phyloP scores from a whole-genome alignment of 2,888 invertebrate genomes.

The Diloba caeruleocephala region DNA sequence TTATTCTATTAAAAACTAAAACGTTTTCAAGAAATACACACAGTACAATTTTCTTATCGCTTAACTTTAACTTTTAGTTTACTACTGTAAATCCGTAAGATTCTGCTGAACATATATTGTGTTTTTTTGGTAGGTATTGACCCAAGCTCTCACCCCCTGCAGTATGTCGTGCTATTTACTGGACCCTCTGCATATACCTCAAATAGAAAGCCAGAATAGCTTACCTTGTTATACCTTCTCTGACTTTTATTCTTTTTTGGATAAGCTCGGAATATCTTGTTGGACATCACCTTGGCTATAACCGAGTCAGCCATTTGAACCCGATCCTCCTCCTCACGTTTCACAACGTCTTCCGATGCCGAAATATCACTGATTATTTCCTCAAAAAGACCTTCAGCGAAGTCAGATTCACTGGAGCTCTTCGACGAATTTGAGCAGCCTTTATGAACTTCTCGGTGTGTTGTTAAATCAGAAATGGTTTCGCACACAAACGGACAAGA shows the following conservation, averaged over 20 bases:
- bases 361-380: slow-evolving; percentile 58
- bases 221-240: slow-evolving; percentile 72
- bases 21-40: too few relatives aligned
- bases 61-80: too few relatives aligned
- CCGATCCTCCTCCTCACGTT: slow-evolving; percentile 19
- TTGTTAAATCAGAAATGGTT: slow-evolving; percentile 54
- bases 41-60: too few relatives aligned
- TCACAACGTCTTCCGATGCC: slow-evolving; percentile 30
- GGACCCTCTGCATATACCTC: too few relatives aligned
- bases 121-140: too few relatives aligned
- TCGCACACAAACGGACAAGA: slow-evolving; percentile 63
- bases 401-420: slow-evolving; percentile 54
- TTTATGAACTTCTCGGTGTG: slow-evolving; percentile 60
- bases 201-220: not conserved
- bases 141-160: too few relatives aligned
- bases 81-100: too few relatives aligned
- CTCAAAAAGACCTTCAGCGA: slow-evolving; percentile 53
- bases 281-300: slow-evolving; percentile 77
- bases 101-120: too few relatives aligned
- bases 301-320: slow-evolving; percentile 70
- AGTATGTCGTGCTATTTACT: too few relatives aligned
- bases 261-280: slow-evolving; percentile 69
- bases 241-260: slow-evolving; percentile 59
- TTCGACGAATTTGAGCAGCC: slow-evolving; percentile 19
- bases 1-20: too few relatives aligned